Evolutionary conservation across 2,797 vertebrate species (phyloP).

Genomic region (Oreortyx pictus): DNA sequence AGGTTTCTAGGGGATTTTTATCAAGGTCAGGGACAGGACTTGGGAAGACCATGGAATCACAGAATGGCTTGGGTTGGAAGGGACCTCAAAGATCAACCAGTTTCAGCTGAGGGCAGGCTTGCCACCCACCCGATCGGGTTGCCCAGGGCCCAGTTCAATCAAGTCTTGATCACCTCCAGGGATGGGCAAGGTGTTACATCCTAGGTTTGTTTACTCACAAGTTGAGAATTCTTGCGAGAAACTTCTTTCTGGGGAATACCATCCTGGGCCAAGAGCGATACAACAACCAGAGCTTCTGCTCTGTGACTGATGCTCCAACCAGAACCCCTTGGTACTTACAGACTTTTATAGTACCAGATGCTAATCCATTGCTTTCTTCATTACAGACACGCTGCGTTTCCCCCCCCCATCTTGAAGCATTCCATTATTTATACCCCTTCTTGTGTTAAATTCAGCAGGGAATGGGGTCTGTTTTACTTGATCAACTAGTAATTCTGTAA

Average conservation of each 20-base stretch:
- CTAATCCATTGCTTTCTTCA: slow-evolving; percentile 39
- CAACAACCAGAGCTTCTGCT: neutral
- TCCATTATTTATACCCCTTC: slow-evolving; percentile 17
- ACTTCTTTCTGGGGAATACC: neutral
- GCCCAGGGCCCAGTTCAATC: too few species aligned
- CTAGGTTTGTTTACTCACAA: neutral
- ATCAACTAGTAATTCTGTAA: slow-evolving; percentile 61
- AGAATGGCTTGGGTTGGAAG: too few species aligned
- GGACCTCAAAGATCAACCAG: too few species aligned
- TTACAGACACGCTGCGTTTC: slow-evolving; percentile 43
- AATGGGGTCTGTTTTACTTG: slow-evolving; percentile 41
- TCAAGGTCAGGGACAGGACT: neutral
- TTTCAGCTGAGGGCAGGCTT: too few species aligned
- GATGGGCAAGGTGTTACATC: neutral
- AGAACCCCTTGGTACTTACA: neutral
- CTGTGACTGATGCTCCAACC: slow-evolving; percentile 9
- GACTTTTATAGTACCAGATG: slow-evolving; percentile 11
- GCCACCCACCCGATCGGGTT: too few species aligned
- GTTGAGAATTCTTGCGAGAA: neutral
- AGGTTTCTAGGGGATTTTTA: neutral
- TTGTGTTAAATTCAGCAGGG: slow-evolving; percentile 12
- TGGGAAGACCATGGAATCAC: neutral
- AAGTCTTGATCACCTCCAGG: too few species aligned
- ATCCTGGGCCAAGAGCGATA: neutral
- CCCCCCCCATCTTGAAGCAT: slow-evolving; percentile 30